phyloP scores from a whole-genome alignment of 2,888 invertebrate genomes.

The Calliopum simillimum region DNA sequence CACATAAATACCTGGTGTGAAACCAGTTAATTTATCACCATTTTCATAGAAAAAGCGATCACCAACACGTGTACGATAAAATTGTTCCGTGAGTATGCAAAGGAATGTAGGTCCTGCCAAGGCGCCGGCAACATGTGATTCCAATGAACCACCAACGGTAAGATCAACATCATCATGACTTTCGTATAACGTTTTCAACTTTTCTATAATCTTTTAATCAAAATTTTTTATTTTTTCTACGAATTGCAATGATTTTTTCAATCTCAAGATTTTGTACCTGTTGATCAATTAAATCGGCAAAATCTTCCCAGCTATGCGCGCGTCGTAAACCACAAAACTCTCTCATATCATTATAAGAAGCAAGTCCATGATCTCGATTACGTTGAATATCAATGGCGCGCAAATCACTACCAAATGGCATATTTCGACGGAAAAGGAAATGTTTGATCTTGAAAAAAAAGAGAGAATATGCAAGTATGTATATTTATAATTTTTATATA shows the following conservation, averaged over 20 bases:
- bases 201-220: conserved; percentile 69
- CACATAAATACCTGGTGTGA: conserved; percentile 70
- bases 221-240: background rate
- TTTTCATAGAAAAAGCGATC: conserved; percentile 90
- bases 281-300: conserved; percentile 74
- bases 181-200: conserved; percentile 75
- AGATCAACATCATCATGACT: conserved; percentile 86
- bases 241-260: background rate
- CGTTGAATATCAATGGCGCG: conserved; percentile 87
- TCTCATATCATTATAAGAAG: conserved; percentile 82
- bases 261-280: conserved; percentile 64
- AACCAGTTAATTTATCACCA: conserved; percentile 72
- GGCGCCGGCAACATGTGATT: conserved; percentile 80
- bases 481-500: conserved; percentile 15
- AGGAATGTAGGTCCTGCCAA: conserved; percentile 88
- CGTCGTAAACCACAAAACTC: conserved; percentile 80
- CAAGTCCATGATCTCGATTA: conserved; percentile 87
- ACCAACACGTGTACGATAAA: conserved; percentile 84
- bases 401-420: conserved; percentile 82
- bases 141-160: conserved; percentile 86
- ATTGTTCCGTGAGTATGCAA: conserved; percentile 89
- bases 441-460: conserved; percentile 71
- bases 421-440: conserved; percentile 76
- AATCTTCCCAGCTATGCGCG: conserved; percentile 77
- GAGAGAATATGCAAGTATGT: too few relatives aligned